phyloP scores from a whole-genome alignment of 2,113 vertebrate genomes.

The Echinops telfairi region DNA sequence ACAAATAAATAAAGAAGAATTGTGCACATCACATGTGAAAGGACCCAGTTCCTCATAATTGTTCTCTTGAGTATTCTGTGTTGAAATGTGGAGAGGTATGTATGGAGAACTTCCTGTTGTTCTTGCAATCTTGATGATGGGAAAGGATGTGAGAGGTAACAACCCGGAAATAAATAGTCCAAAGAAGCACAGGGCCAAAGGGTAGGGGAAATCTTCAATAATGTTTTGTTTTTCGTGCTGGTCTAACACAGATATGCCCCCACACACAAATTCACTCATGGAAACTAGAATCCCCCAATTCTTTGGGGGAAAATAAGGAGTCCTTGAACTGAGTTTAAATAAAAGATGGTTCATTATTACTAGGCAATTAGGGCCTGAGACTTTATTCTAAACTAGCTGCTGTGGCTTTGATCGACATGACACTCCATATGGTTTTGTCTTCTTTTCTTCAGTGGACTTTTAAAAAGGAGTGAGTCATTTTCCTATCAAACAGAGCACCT shows the following conservation, averaged over 20 bases:
- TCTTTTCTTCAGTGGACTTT: slow-evolving; percentile 34
- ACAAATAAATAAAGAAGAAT: neutral
- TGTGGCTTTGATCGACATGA: neutral
- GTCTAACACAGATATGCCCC: neutral
- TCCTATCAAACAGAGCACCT: slow-evolving; percentile 39
- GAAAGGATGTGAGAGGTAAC: neutral
- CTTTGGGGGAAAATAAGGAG: neutral
- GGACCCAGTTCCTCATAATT: neutral
- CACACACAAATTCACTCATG: neutral
- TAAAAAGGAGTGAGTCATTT: neutral
- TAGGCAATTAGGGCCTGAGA: neutral
- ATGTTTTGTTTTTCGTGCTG: neutral
- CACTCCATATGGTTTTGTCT: neutral
- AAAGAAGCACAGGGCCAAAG: neutral
- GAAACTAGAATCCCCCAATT: slow-evolving; percentile 29
- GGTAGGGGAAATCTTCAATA: neutral
- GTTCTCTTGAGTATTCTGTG: neutral
- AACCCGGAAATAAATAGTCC: neutral
- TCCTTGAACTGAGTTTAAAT: slow-evolving; percentile 19
- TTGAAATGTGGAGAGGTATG: neutral
- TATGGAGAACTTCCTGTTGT: neutral
- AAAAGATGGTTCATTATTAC: slow-evolving; percentile 4
- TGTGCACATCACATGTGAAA: neutral
- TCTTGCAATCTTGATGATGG: neutral
- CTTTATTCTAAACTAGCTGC: slow-evolving; percentile 25